These are phyloP conservation scores for Fringilla coelebs DNA, from an alignment of 2,797 vertebrate species.

Conservation along the genomic window DNA sequence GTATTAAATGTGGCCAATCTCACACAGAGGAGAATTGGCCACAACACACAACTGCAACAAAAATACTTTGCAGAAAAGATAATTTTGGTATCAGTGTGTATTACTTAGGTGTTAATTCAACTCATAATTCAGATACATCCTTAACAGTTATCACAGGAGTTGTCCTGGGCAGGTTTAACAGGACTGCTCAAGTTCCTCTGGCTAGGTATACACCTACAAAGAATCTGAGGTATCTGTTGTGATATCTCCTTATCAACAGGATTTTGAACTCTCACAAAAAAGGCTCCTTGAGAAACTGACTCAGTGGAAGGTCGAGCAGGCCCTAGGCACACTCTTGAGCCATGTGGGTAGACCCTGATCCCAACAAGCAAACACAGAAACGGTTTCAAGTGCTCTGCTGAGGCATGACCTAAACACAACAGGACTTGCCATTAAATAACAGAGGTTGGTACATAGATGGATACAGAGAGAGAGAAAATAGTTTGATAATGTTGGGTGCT, in stretches of 20 bases:
- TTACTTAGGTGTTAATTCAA: background rate
- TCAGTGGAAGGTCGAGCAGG: background rate
- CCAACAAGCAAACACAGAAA: background rate
- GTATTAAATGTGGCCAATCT: background rate
- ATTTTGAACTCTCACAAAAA: background rate
- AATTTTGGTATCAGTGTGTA: background rate
- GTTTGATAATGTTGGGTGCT: background rate
- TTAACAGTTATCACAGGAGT: background rate
- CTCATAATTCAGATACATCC: background rate
- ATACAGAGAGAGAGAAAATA: background rate
- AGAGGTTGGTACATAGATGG: background rate
- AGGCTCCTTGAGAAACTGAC: background rate
- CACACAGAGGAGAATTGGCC: background rate
- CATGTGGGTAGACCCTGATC: background rate
- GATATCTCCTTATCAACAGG: background rate
- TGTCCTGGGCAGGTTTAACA: background rate
- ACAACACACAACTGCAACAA: background rate
- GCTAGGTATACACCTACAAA: background rate
- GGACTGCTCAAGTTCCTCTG: background rate
- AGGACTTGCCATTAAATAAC: background rate
- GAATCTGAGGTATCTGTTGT: background rate
- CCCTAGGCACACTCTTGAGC: background rate
- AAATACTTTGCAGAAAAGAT: background rate
- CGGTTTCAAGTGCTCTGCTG: background rate
- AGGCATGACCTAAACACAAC: background rate